Base-by-base conservation (phyloP, 35 echinoderm and acorn worm species). In the Apostichopus japonicus region DNA sequence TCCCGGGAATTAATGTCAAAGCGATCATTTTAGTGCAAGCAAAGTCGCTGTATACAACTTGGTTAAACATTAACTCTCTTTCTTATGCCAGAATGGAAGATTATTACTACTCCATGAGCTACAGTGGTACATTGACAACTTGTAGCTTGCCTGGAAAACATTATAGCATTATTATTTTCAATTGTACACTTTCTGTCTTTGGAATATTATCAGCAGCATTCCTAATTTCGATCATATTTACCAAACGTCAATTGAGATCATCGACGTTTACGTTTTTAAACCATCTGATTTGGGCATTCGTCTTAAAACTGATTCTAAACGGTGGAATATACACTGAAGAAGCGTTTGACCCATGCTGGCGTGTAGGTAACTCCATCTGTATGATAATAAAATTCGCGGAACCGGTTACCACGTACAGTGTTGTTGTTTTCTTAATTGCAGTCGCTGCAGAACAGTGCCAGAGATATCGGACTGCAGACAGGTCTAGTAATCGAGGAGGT, bases 291-390 rank as follows among this genome's bases (percentile, higher is more conserved):
- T 4, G 71, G 3, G 17, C 62, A 19, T 89, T 72, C 63, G 7
- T 89, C 16, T 21, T 89, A 19, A 57, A 23, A 10, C 16, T 89
- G 51, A 89, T 89, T 19, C 62, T 89, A 14, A 72, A 63, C 44
- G 86, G 86, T 65, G 72, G 25, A 23, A n/a, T 89, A 21, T 33
- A 89, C 63, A 89, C 61, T 6, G 86, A 89, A 89, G 86, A 89
- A 72, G 86, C 86, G 16, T 89, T 89, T 33, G 61, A 89, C 72
- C 86, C 63, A 8, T 89, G 86, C 86, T 89, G 86, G 86, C 59
- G 62, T 23, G 33, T 25, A 51, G 86, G 86, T 6, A 17, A 19
- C 5, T 19, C 56, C 2, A 65, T 27, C 14, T 89, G 86, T 52
- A 24, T 89, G 33, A 4, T 52, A 6, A 52, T 65, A 72, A 65